Base-by-base conservation (phyloP, 1,140 invertebrate genomes). In the Battus philenor region DNA sequence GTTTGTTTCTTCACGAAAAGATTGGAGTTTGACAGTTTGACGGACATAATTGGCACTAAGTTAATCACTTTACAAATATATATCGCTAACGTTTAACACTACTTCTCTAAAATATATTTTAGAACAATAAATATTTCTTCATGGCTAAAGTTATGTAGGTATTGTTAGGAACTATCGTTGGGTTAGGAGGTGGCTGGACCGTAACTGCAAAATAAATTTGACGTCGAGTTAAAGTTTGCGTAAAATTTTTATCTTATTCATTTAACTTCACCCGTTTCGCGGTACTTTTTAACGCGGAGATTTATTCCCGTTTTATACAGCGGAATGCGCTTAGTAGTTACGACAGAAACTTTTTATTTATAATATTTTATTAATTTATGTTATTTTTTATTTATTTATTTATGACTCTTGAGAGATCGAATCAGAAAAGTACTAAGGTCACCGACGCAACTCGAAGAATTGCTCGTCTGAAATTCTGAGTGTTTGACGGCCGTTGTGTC, bases 81-180 rank as follows among this genome's bases (percentile, higher is more conserved):
- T 55, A 48, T 66, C 50, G 63, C 71, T 77, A 63, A 41, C 22
- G 8, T 54, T 48, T 50, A 43, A 68, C 33, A 67, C 61, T 73
- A 72, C 34, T 29, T 56, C 58, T 68, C 64, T 71, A 66, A 50
- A 54, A 64, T 68, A 66, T 66, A 70, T 76, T 62, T 65, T 50
- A 63, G 78, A 77, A 67, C 63, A 75, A 78, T 79, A 82, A 68
- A 73, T 78, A 68, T 80, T 65, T 79, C 68, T 82, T 71, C 64
- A 56, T 77, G 66, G 59, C 83, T 78, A 80, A 73, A 68, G 64
- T 68, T 81, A 73, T 68, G 68, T 86, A 87, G 84, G 84, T 87
- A 87, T 79, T 85, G 69, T 70, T 87, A 87, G 86, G 84, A 87
- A 87, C 86, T 87, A 86, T 87, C 86, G 86, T 87, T 87, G 81